These are phyloP conservation scores for Oligia fasciuncula DNA, from an alignment of 2,888 invertebrate genomes.

Conservation along the genomic window DNA sequence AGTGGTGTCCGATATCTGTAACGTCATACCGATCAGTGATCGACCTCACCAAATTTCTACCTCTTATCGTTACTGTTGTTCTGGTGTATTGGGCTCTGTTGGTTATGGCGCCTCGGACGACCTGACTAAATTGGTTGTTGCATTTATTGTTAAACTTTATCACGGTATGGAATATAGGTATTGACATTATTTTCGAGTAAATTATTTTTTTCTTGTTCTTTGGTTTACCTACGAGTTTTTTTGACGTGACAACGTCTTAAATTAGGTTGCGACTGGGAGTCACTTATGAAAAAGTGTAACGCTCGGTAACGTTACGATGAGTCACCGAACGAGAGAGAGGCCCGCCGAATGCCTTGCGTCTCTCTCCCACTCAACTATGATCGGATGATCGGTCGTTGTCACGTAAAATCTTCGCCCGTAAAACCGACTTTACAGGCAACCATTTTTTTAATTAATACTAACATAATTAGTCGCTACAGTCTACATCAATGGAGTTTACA, in stretches of 20 bases:
- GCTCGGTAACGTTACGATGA: no score
- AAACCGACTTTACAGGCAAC: no score
- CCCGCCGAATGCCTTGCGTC: no score
- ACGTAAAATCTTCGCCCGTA: no score
- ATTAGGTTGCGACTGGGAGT: no score
- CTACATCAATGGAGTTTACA: background rate
- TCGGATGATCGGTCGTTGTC: no score
- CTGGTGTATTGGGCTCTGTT: constrained; percentile 29
- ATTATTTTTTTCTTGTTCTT: background rate
- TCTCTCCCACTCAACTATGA: no score
- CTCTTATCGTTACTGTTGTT: constrained; percentile 48
- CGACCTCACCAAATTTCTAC: constrained; percentile 48
- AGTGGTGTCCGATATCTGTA: constrained; percentile 39
- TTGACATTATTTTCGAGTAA: background rate
- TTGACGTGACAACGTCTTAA: no score
- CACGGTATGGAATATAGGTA: background rate
- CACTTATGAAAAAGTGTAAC: no score
- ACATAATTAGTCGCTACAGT: background rate
- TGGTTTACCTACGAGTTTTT: background rate
- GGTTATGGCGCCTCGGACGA: constrained; percentile 31
- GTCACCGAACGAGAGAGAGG: no score
- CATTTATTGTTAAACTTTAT: background rate
- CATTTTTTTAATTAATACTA: background rate
- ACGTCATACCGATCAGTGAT: constrained; percentile 41
- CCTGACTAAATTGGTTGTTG: background rate